These are phyloP conservation scores for Oncorhynchus nerka DNA, from an alignment of 2,113 vertebrate genomes.

Conservation along the genomic window DNA sequence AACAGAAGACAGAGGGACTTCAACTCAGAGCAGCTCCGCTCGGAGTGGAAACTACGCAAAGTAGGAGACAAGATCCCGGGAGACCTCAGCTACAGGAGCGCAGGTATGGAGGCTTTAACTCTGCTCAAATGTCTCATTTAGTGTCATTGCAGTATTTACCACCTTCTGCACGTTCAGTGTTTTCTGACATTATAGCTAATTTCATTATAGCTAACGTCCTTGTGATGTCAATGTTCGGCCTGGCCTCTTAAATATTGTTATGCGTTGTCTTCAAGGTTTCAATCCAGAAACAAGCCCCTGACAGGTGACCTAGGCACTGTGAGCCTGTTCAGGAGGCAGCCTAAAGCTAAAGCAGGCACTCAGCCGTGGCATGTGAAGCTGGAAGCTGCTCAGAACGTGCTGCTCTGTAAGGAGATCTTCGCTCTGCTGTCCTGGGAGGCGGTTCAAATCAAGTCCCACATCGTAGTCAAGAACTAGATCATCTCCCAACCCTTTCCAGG, in stretches of 20 bases:
- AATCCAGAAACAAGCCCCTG: conserved; percentile 95
- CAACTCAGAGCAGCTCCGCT: conserved; percentile 91
- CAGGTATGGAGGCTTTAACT: conserved; percentile 73
- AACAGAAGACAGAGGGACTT: conserved; percentile 95
- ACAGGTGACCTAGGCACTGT: conserved; percentile 93
- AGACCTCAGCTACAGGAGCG: conserved; percentile 95
- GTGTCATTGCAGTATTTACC: no score
- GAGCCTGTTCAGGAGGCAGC: conserved; percentile 86
- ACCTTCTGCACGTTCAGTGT: no score
- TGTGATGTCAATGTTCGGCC: not conserved
- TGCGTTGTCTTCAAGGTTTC: conserved; percentile 80
- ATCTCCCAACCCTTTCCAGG: conserved; percentile 97
- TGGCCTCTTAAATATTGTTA: not conserved
- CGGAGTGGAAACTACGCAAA: conserved; percentile 97
- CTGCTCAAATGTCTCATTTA: not conserved
- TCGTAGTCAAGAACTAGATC: conserved; percentile 98
- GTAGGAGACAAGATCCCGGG: conserved; percentile 98
- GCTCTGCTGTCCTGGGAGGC: conserved; percentile 95
- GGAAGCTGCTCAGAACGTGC: conserved; percentile 93
- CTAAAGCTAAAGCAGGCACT: conserved; percentile 87
- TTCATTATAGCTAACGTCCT: not conserved
- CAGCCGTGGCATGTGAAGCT: conserved; percentile 92
- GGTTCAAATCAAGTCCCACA: conserved; percentile 98
- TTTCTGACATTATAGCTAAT: no score
- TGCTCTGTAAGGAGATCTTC: conserved; percentile 98